Base-by-base conservation (phyloP, 2,113 vertebrate species). In the Sorex araneus region DNA sequence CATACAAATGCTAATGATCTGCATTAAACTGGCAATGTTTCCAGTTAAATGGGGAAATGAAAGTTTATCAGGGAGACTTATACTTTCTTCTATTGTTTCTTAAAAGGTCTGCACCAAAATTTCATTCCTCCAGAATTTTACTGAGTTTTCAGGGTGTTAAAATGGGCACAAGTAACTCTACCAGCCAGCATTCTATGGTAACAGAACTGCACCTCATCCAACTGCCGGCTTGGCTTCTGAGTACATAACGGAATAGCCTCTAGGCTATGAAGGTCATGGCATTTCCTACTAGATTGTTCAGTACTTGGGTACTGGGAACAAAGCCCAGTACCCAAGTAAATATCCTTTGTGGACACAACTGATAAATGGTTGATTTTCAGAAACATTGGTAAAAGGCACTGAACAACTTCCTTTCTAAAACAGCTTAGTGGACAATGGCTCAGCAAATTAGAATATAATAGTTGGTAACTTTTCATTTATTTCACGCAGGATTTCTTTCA, bases 231-330 rank as follows among this genome's bases (percentile, higher is more conserved):
- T 2, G 18, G 57, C 60, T 43, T 87, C 25, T 54, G 50, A 60
- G 28, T 1, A 2, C 10, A 18, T 18, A 60, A n/a, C n/a, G 8
- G 16, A 77, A 74, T 18, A 60, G 23, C 1, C 8, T 64, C 15
- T 85, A 69, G n/a, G 25, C 69, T 11, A 25, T 40, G 43, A 73
- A 19, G 0, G 27, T 43, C 12, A 34, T 63, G 23, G 19, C n/a
- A 47, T 90, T 87, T 88, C 57, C 83, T 90, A 12, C 12, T 34
- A 70, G 25, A 83, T 34, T 87, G 25, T 50, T 71, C 45, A 63
- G 2, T 43, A 12, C 47, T 54, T 73, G n/a, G n/a, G 34, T 73
- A 27, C 40, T 79, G 21, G 47, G 28, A 74, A 12, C 40, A 69
- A 30, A 54, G n/a, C 8, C 36, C 11, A 21, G 5, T 13, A 77